These are phyloP conservation scores for Ceyx cyanopectus DNA, from an alignment of 2,113 vertebrate genomes.

Conservation along the genomic window DNA sequence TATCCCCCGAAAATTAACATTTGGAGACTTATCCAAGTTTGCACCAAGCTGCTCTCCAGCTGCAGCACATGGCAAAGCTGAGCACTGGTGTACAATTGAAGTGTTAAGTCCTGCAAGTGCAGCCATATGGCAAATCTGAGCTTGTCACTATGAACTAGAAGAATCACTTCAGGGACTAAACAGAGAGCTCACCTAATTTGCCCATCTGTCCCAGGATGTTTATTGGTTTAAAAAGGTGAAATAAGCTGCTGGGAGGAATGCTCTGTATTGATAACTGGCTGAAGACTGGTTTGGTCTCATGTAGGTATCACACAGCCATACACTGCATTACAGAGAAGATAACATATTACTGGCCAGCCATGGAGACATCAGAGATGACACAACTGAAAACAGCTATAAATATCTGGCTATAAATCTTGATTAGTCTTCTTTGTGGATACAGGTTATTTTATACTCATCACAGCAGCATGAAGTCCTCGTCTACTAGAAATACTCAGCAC, in stretches of 20 bases:
- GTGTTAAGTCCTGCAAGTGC: conserved; percentile 20
- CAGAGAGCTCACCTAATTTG: conserved; percentile 54
- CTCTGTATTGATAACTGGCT: not conserved
- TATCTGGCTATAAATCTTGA: not conserved
- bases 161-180: conserved; percentile 71
- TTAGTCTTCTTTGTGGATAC: not conserved
- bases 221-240: conserved; percentile 65
- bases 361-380: not conserved
- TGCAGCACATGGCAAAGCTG: not conserved
- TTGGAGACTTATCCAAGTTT: not conserved
- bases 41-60: not conserved
- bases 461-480: not conserved
- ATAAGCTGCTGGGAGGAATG: not conserved
- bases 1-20: not conserved
- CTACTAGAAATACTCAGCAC: not conserved
- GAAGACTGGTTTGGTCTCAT: not conserved
- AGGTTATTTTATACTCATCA: not conserved
- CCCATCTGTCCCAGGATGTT: conserved; percentile 64
- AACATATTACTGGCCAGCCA: not conserved
- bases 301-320: not conserved
- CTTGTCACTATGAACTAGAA: conserved; percentile 56
- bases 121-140: conserved; percentile 78
- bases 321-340: not conserved
- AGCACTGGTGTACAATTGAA: not conserved
- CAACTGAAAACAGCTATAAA: not conserved